A percentile compares a stretch with the other conserved stretches of the same genome.
These are phyloP conservation scores for Platerodrilus igneus DNA, from an alignment of 2,888 invertebrate species.

Conservation along the genomic window DNA sequence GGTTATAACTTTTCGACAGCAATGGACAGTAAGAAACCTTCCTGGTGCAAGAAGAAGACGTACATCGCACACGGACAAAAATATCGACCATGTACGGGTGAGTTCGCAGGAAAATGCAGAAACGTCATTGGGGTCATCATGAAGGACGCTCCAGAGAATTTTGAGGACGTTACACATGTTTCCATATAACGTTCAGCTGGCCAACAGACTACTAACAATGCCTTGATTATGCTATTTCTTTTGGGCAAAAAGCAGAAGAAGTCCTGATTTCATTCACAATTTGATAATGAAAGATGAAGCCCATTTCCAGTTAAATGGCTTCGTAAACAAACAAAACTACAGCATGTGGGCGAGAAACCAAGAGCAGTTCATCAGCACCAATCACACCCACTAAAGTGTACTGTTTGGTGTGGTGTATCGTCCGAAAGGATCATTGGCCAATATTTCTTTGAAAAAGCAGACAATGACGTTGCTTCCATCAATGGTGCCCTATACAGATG, in stretches of 20 bases:
- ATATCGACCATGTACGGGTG: conserved; percentile 12
- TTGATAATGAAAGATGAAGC: conserved; percentile 16
- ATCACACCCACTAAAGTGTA: conserved; percentile 15
- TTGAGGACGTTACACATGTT: conserved; percentile 18
- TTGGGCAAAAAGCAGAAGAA: no score
- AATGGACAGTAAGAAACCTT: background rate
- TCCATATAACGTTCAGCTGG: conserved; percentile 21
- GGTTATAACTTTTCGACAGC: background rate
- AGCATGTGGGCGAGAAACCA: conserved; percentile 22
- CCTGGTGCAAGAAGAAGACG: conserved; percentile 2
- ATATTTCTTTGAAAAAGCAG: conserved; percentile 5
- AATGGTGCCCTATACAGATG: background rate
- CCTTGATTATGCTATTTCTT: conserved; percentile 16
- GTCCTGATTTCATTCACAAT: conserved; percentile 15
- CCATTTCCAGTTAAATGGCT: no score
- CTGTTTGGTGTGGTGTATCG: conserved; percentile 15
- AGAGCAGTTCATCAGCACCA: conserved; percentile 20
- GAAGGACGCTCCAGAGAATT: conserved; percentile 13
- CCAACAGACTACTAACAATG: conserved; percentile 13
- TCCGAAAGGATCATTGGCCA: conserved; percentile 6
- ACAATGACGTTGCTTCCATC: background rate
- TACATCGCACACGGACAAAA: conserved; percentile 1
- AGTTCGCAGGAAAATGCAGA: conserved; percentile 15
- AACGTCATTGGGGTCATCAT: conserved; percentile 18
- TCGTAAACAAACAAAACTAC: no score